Percentiles rank a stretch among this genome's conserved stretches.
phyloP scores from a whole-genome alignment of 1,140 invertebrate species.

The Lucilia cuprina region DNA sequence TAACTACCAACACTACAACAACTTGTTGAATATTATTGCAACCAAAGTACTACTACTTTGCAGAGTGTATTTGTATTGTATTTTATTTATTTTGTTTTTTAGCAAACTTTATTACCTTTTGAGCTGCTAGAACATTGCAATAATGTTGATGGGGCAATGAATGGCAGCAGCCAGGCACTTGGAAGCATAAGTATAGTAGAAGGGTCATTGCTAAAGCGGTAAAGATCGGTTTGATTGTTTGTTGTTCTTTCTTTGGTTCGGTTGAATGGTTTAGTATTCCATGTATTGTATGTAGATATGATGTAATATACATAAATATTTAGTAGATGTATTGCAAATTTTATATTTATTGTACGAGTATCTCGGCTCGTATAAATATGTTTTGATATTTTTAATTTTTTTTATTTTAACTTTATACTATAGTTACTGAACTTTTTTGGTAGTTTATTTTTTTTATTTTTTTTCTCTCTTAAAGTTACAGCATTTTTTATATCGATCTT shows the following conservation, averaged over 20 bases:
- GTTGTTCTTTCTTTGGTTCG: neutral
- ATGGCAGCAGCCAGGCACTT: too few relatives aligned
- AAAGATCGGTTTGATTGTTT: neutral
- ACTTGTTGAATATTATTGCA: neutral
- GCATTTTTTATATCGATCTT: constrained; percentile 5
- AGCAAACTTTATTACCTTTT: neutral
- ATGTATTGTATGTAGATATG: constrained; percentile 19
- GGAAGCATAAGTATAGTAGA: neutral
- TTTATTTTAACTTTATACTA: neutral
- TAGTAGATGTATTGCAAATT: constrained; percentile 3
- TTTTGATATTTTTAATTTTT: neutral
- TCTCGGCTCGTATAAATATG: neutral
- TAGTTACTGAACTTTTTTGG: neutral
- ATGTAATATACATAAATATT: constrained; percentile 16
- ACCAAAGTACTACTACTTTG: too few relatives aligned
- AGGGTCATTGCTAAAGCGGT: neutral
- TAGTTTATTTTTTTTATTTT: neutral
- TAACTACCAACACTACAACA: neutral
- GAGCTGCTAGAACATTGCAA: neutral
- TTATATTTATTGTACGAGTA: neutral
- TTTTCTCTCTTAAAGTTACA: neutral
- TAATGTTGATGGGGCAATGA: too few relatives aligned
- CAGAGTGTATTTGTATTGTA: too few relatives aligned
- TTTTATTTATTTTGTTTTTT: neutral
- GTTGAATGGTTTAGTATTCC: neutral